Evolutionary conservation across 92 coral and sea anemone species (phyloP).

Genomic region (Hydrozoanthus gracilis): DNA sequence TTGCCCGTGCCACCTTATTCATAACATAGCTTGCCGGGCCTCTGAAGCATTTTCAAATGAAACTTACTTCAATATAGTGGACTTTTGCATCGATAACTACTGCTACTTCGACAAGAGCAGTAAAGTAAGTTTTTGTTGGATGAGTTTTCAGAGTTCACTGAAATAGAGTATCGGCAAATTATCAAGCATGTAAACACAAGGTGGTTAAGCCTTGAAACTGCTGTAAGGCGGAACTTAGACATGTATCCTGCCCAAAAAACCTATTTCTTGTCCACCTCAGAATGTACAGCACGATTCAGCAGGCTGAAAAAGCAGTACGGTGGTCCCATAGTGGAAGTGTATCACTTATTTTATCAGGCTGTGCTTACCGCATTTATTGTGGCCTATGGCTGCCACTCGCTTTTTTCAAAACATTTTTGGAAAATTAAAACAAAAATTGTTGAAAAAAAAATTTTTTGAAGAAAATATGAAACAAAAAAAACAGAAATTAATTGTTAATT

Average conservation of each 20-base stretch:
- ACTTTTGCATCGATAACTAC: conserved; percentile 30
- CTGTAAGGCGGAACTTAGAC: conserved; percentile 47
- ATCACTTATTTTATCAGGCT: conserved; percentile 47
- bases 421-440: no score
- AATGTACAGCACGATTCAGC: conserved; percentile 44
- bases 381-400: neutral
- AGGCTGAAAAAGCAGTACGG: conserved; percentile 48
- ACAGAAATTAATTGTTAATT: no score
- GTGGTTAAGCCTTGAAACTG: conserved; percentile 49
- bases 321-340: conserved; percentile 53
- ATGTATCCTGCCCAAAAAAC: conserved; percentile 47
- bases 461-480: no score
- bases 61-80: conserved; percentile 32
- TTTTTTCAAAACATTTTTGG: no score
- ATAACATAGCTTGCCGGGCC: conserved; percentile 64
- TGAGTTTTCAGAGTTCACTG: conserved; percentile 40
- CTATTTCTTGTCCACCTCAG: conserved; percentile 45
- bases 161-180: conserved; percentile 30
- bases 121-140: conserved; percentile 23
- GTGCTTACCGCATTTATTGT: conserved; percentile 36
- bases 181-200: conserved; percentile 47
- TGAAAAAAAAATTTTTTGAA: no score
- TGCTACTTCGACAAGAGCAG: conserved; percentile 55
- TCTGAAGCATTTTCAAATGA: conserved; percentile 52
- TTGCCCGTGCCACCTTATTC: conserved; percentile 58